These are phyloP conservation scores for Diprion similis DNA, from an alignment of 1,140 invertebrate species.

Conservation along the genomic window DNA sequence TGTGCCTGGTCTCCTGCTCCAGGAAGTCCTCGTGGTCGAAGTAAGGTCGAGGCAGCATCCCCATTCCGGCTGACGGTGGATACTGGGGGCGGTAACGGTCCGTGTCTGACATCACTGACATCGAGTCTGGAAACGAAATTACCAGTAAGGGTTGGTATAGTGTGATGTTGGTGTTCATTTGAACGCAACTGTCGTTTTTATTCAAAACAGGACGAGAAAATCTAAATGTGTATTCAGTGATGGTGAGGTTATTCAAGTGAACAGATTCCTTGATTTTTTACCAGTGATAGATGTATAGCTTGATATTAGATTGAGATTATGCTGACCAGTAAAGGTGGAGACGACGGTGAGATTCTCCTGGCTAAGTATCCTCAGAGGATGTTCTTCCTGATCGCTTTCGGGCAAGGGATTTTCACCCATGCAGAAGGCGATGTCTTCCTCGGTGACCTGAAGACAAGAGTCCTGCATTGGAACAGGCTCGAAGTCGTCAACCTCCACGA, in stretches of 20 bases:
- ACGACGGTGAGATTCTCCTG: slow-evolving; percentile 90
- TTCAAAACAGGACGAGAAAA: no score
- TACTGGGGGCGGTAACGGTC: slow-evolving; percentile 64
- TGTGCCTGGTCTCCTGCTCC: slow-evolving; percentile 61
- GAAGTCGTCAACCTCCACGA: slow-evolving; percentile 82
- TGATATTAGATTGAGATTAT: background rate
- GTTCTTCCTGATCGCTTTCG: slow-evolving; percentile 77
- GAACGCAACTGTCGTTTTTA: no score
- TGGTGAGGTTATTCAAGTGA: no score
- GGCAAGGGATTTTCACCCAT: slow-evolving; percentile 81
- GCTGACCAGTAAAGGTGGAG: slow-evolving; percentile 78
- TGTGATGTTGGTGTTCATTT: no score
- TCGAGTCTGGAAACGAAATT: slow-evolving; percentile 66
- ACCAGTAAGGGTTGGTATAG: no score
- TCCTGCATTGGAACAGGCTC: slow-evolving; percentile 85
- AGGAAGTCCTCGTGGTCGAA: slow-evolving; percentile 59
- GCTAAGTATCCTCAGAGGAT: slow-evolving; percentile 85
- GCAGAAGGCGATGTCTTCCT: slow-evolving; percentile 88
- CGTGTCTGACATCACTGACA: slow-evolving; percentile 78
- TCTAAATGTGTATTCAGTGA: no score
- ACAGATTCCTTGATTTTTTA: no score
- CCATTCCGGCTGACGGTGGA: slow-evolving; percentile 47
- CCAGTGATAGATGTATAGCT: no score
- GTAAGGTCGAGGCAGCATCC: slow-evolving; percentile 54
- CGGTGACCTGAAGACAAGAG: slow-evolving; percentile 85